Evolutionary conservation across 2,113 vertebrate species (phyloP).

Genomic region (Sprattus sprattus): DNA sequence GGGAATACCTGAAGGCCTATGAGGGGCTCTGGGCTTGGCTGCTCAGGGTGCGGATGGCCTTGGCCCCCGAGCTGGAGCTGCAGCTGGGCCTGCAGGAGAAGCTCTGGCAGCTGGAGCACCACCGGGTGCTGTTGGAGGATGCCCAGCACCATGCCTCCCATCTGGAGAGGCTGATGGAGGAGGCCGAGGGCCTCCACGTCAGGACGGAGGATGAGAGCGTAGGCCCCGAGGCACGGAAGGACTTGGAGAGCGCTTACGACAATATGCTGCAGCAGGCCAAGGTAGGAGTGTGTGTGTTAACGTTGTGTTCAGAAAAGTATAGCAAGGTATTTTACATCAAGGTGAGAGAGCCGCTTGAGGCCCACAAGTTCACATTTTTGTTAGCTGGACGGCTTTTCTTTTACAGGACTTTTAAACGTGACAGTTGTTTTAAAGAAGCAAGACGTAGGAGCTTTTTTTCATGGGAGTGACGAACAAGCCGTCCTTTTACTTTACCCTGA

Average conservation of each 20-base stretch:
- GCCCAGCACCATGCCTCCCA: conserved; percentile 65
- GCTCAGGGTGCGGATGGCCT: conserved; percentile 66
- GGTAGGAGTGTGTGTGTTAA: conserved; percentile 56
- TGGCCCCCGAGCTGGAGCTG: conserved; percentile 73
- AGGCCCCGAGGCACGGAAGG: conserved; percentile 68
- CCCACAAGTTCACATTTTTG: too few species aligned
- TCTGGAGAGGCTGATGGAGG: conserved; percentile 74
- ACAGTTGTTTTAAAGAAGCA: not conserved
- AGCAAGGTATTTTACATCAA: not conserved
- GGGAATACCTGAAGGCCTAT: conserved; percentile 74
- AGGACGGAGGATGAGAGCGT: conserved; percentile 76
- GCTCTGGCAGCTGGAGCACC: conserved; percentile 74
- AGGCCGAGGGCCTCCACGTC: conserved; percentile 71
- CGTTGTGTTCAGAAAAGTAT: not conserved
- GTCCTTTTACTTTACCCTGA: not conserved
- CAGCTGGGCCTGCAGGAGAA: conserved; percentile 79
- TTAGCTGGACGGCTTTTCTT: too few species aligned
- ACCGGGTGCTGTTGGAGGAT: conserved; percentile 70
- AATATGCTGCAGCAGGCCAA: conserved; percentile 69
- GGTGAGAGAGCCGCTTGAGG: too few species aligned
- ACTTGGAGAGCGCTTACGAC: conserved; percentile 70
- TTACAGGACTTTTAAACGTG: not conserved
- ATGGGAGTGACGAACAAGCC: not conserved
- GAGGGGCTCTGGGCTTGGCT: conserved; percentile 77
- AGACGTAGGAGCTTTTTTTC: not conserved